Evolutionary conservation across 2,113 vertebrate genomes (phyloP), one percentile per base, ranked within the genome.

Genomic region (Noctilio leporinus): DNA sequence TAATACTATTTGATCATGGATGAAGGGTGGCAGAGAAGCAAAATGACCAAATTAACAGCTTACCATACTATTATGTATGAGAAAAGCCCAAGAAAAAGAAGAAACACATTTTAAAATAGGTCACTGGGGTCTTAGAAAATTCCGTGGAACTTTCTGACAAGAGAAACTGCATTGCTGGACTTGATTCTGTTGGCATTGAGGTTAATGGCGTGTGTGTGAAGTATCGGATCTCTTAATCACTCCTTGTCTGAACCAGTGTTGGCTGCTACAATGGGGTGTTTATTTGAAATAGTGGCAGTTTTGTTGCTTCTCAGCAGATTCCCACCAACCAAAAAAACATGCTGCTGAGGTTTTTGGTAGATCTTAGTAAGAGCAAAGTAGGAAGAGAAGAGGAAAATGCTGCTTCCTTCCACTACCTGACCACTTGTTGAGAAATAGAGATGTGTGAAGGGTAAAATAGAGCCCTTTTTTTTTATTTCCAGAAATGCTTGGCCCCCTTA

Each of bases 41-140:
- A 96, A 96, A 89, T 95, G 91, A 91, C 62, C 94, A 82, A 88
- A 94, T 95, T 83, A 94, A 55, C 78, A 94, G 94, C 89, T 94
- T 90, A 81, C 45, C 47, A 20, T 40, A 9, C 87, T 72, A 35
- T 65, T 55, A 38, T 64, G 30, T 20, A 7, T 43, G 75, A 38
- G 43, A 70, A 76, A 89, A 73, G 72, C 62, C 64, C 78, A 43
- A 91, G 69, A 81, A 78, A 75, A 86, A 49, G 77, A 62, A 96
- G 94, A 55, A 57, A 95, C 94, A 87, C 85, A 91, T 65, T 81
- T 88, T 91, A 45, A 95, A 91, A 94, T 53, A 86, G 89, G 83
- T 86, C 95, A 94, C 4, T 0, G 64, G 78, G 89, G 55, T 55
- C 91, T 91, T 73, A 83, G 51, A 93, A 91, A 91, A 82, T 85